Base-by-base conservation (phyloP, 2,888 invertebrate species). In the Mesoligia furuncula region DNA sequence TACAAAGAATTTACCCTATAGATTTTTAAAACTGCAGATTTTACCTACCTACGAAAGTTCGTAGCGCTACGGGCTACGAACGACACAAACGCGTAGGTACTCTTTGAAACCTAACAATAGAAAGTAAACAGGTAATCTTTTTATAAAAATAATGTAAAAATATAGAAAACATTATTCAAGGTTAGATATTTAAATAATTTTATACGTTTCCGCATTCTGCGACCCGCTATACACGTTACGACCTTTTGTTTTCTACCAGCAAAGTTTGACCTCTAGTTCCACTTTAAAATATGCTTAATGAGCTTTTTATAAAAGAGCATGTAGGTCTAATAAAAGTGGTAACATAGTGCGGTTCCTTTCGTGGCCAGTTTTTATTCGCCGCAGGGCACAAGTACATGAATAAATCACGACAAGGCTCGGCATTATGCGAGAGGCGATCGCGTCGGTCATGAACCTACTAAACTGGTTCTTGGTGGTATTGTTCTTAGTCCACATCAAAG, bases 381-480 rank as follows among this genome's bases (percentile, higher is more conserved):
- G 85, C 79, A 82, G 85, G 87, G 87, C 85, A 79, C 82, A 82
- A 88, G 89, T 91, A 89, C 88, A 88, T 90, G 90, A 90, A 93
- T 94, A 95, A 95, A 95, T 95, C 94, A 94, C 93, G 92, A 87
- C 84, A 90, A 92, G 91, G 89, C 92, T 91, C 89, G 88, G 91
- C 90, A 92, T 94, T 92, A 94, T 93, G 93, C 93, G 93, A 91
- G 92, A 90, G 92, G 90, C 93, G 93, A 93, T 93, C 92, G 90
- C 89, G 88, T 88, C 94, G 95, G 94, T 95, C 95, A 94, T 96
- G 95, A 93, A 95, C 95, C 95, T 93, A 96, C 93, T 94, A 94
- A 95, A 96, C 96, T 95, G 96, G 96, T 96, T 96, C 90, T 91
- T 84, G 88, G 86, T 89, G 83, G 92, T 94, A 94, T 95, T 95